Evolutionary conservation across 1,140 invertebrate genomes (phyloP).

Genomic region (Tetragnatha versicolor): DNA sequence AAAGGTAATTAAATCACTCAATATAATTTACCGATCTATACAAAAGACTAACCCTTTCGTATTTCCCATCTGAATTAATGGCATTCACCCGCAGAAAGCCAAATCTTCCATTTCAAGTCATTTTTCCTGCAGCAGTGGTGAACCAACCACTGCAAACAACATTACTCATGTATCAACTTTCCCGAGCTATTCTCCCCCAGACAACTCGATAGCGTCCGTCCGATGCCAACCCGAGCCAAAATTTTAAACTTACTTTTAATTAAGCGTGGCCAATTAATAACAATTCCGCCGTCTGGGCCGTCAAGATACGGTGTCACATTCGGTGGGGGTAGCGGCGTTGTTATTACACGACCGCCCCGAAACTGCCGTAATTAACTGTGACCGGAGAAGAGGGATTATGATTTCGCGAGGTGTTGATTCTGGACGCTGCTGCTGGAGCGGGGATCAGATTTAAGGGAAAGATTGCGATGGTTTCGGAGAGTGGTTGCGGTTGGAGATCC

Average conservation of each 20-base stretch:
- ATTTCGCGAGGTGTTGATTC: neutral
- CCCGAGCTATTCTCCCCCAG: neutral
- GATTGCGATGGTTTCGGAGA: too few species aligned
- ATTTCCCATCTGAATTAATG: too few species aligned
- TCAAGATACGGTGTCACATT: constrained; percentile 39
- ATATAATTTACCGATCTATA: too few species aligned
- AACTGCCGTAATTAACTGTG: constrained; percentile 23
- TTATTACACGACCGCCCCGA: neutral
- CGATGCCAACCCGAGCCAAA: neutral
- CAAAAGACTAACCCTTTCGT: too few species aligned
- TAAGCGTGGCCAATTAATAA: constrained; percentile 44
- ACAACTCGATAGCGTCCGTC: neutral
- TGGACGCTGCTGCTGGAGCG: too few species aligned
- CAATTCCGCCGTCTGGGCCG: constrained; percentile 27
- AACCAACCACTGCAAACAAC: too few species aligned
- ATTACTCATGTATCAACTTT: neutral
- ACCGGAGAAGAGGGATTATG: neutral
- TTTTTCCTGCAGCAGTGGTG: too few species aligned
- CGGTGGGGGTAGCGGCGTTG: neutral
- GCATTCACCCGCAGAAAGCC: too few species aligned
- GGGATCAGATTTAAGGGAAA: too few species aligned
- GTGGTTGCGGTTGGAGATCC: too few species aligned
- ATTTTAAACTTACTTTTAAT: constrained; percentile 45
- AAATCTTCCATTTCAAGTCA: too few species aligned
- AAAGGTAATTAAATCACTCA: too few species aligned